phyloP scores from a whole-genome alignment of 2,888 invertebrate genomes.

The Pachydiplax longipennis region DNA sequence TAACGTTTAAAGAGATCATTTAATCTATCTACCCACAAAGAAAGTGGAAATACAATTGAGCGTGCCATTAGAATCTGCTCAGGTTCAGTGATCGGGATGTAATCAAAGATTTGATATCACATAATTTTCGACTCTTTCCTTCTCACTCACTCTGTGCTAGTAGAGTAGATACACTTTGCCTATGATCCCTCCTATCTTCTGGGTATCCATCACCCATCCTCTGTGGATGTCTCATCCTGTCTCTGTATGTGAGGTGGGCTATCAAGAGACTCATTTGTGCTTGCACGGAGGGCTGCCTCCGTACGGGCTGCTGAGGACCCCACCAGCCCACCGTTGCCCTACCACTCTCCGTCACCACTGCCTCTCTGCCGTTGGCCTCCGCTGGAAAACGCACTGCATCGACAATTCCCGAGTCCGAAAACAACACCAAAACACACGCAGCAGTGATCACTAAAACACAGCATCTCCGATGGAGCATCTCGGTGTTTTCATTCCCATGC shows the following conservation, averaged over 20 bases:
- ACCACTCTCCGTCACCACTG: neutral
- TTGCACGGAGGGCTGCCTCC: slow-evolving; percentile 2
- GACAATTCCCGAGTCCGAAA: neutral
- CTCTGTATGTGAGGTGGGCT: slow-evolving; percentile 2
- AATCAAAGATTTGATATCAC: too few species aligned
- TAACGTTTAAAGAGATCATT: too few species aligned
- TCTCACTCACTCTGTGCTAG: slow-evolving; percentile 49
- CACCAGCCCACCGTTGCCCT: neutral
- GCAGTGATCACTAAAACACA: neutral
- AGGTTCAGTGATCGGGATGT: too few species aligned
- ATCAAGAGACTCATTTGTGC: neutral
- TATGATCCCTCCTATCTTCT: neutral
- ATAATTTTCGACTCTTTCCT: too few species aligned
- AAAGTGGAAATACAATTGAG: too few species aligned
- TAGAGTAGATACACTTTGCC: neutral
- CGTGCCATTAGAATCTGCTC: too few species aligned
- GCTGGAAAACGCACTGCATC: neutral
- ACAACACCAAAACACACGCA: neutral
- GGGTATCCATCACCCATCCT: neutral
- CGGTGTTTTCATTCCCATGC: neutral
- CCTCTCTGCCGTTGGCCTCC: neutral
- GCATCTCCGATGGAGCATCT: neutral
- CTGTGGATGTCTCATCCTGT: neutral
- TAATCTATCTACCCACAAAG: too few species aligned
- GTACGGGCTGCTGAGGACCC: neutral